Evolutionary conservation across 2,113 vertebrate species (phyloP).

Genomic region (Varanus salvator): DNA sequence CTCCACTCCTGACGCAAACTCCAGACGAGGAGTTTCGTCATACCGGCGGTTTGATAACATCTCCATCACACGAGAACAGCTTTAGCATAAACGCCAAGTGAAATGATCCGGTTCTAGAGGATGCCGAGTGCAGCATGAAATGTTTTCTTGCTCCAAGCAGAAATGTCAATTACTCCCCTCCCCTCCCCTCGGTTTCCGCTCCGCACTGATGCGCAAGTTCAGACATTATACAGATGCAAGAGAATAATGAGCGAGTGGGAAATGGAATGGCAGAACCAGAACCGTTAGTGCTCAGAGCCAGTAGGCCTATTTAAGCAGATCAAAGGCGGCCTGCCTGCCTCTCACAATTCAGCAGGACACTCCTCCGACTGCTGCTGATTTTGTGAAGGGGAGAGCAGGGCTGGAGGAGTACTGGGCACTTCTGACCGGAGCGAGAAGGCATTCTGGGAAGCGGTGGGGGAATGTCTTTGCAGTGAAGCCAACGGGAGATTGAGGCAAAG

Average conservation of each 20-base stretch:
- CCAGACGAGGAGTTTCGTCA: background rate
- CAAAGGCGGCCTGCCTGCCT: background rate
- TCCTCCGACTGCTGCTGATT: background rate
- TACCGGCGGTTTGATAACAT: background rate
- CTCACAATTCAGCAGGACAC: background rate
- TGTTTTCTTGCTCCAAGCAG: background rate
- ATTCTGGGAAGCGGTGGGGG: background rate
- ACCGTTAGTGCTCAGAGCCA: background rate
- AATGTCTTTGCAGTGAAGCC: background rate
- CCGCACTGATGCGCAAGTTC: background rate
- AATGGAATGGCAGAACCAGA: background rate
- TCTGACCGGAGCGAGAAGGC: background rate
- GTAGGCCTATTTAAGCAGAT: background rate
- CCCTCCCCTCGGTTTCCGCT: background rate
- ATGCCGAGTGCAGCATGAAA: background rate
- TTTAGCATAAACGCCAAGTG: background rate
- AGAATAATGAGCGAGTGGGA: background rate
- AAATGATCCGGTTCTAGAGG: background rate
- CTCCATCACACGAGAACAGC: background rate
- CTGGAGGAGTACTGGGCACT: background rate
- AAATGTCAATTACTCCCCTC: background rate
- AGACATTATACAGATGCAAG: background rate
- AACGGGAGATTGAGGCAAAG: background rate
- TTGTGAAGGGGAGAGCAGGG: background rate
- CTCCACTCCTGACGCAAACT: background rate